Percentiles rank a stretch among this genome's conserved stretches.
phyloP scores from a whole-genome alignment of 2,113 vertebrate genomes.

The Myocastor coypus region DNA sequence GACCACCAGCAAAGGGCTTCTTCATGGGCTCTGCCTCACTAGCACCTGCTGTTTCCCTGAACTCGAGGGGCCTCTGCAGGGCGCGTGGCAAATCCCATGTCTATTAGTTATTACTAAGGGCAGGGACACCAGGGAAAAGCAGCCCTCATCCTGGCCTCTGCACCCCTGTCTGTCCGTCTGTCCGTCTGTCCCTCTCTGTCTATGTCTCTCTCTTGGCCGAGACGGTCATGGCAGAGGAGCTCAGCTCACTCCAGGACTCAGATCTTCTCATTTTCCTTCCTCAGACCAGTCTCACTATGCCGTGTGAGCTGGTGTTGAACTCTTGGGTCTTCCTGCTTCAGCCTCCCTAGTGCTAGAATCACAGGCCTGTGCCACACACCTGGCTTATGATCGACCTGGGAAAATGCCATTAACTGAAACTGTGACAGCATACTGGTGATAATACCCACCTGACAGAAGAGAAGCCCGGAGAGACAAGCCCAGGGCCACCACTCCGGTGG shows the following conservation, averaged over 20 bases:
- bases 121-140: neutral
- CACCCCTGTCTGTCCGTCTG: neutral
- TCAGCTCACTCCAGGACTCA: neutral
- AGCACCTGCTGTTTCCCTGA: neutral
- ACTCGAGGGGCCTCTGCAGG: neutral
- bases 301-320: neutral
- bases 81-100: neutral
- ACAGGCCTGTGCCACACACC: neutral
- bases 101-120: neutral
- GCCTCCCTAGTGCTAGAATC: neutral
- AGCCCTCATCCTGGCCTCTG: neutral
- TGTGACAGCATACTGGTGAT: neutral
- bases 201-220: neutral
- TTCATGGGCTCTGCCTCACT: neutral
- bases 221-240: neutral
- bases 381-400: neutral
- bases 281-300: neutral
- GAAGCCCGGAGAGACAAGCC: neutral
- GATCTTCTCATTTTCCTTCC: neutral
- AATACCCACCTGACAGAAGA: neutral
- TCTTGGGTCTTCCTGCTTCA: neutral
- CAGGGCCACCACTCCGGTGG: too few relatives aligned
- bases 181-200: too few relatives aligned
- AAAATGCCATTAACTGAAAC: neutral
- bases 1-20: neutral